phyloP scores from a whole-genome alignment of 2,113 vertebrate species.

The Actenoides hombroni region DNA sequence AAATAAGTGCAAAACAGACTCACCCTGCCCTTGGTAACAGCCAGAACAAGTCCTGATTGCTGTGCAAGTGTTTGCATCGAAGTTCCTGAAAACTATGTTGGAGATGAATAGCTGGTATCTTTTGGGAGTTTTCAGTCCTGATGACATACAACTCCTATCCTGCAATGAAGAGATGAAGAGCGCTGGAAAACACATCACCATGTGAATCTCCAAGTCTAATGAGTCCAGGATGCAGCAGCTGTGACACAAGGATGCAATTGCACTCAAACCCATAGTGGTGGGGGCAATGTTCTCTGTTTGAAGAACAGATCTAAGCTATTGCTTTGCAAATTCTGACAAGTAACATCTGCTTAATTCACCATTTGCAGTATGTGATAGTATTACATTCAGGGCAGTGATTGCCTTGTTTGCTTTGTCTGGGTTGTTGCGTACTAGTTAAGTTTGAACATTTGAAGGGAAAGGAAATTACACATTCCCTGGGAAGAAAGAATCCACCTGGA shows the following conservation, averaged over 20 bases:
- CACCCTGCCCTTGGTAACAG: slow-evolving; percentile 76
- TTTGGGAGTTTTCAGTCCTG: slow-evolving; percentile 72
- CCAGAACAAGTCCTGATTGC: slow-evolving; percentile 74
- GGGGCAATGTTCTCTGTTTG: neutral
- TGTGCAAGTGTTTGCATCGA: slow-evolving; percentile 61
- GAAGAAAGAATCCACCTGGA: neutral
- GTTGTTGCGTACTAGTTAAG: neutral
- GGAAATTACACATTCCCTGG: neutral
- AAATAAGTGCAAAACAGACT: neutral
- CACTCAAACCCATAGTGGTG: neutral
- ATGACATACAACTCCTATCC: slow-evolving; percentile 67
- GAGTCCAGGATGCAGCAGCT: neutral
- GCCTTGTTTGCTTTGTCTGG: neutral
- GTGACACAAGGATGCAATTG: neutral
- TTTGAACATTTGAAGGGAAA: neutral
- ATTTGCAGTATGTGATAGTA: neutral
- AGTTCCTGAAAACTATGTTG: slow-evolving; percentile 72
- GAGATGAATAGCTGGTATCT: slow-evolving; percentile 67
- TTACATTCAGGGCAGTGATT: neutral
- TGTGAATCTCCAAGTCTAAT: neutral
- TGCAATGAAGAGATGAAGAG: neutral
- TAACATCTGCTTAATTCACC: neutral
- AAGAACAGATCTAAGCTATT: neutral
- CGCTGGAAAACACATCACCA: neutral
- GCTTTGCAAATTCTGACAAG: neutral